Percentiles rank a stretch among this genome's conserved stretches.
These are phyloP conservation scores for Stomatorhinus walkeri DNA, from an alignment of 2,797 vertebrate species.

Conservation along the genomic window DNA sequence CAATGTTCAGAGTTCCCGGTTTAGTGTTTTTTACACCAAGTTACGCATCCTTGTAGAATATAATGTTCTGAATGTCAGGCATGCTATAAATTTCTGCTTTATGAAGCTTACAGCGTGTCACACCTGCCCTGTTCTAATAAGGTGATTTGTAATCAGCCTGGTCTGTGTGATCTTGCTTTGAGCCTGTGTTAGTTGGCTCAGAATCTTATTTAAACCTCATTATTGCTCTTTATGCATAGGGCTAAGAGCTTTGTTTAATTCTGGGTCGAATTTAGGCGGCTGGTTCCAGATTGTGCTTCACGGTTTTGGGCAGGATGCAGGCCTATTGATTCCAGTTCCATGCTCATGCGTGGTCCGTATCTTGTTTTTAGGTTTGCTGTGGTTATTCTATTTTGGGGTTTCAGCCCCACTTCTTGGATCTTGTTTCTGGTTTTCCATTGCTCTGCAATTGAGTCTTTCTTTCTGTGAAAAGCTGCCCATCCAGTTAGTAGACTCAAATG, in stretches of 20 bases:
- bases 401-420: not conserved
- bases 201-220: not conserved
- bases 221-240: not conserved
- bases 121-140: not conserved
- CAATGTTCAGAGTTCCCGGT: not conserved
- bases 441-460: not conserved
- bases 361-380: not conserved
- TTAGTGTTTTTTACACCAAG: not conserved
- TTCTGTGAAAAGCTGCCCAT: not conserved
- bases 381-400: not conserved
- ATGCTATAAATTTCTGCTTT: not conserved
- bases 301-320: not conserved
- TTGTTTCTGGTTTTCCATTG: not conserved
- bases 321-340: not conserved
- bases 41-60: not conserved
- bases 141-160: not conserved
- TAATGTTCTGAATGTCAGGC: not conserved
- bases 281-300: not conserved
- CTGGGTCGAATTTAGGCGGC: not conserved
- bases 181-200: not conserved
- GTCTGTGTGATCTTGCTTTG: not conserved
- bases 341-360: not conserved
- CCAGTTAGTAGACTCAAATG: not conserved
- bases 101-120: not conserved
- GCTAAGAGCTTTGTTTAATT: not conserved